phyloP scores from a whole-genome alignment of 2,113 vertebrate species.

The Cottus gobio region DNA sequence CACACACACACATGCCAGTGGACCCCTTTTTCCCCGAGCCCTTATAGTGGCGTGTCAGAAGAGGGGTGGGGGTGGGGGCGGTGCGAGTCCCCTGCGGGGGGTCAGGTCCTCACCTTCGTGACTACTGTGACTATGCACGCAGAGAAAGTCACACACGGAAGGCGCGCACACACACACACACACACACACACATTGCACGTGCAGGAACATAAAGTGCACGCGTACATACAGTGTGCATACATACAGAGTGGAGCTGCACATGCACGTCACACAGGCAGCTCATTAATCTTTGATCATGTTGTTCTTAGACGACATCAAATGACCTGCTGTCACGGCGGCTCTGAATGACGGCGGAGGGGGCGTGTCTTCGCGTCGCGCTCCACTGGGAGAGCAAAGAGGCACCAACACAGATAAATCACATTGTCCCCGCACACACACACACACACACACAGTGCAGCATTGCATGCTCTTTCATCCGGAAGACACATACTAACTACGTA shows the following conservation, averaged over 20 bases:
- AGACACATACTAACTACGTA: slow-evolving; percentile 44
- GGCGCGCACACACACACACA: neutral
- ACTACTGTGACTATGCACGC: neutral
- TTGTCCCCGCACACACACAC: neutral
- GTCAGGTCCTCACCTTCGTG: slow-evolving; percentile 22
- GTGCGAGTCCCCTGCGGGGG: slow-evolving; percentile 12
- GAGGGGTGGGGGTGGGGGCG: slow-evolving; percentile 5
- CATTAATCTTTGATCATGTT: slow-evolving; percentile 52
- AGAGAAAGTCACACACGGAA: neutral
- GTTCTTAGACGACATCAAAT: slow-evolving; percentile 59
- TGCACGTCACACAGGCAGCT: slow-evolving; percentile 7
- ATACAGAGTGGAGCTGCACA: neutral
- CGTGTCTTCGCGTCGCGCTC: slow-evolving; percentile 9
- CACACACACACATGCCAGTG: slow-evolving; percentile 4
- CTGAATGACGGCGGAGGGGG: slow-evolving; percentile 59
- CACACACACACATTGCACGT: neutral
- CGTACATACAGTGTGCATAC: neutral
- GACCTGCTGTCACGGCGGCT: slow-evolving; percentile 47
- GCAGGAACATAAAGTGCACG: neutral
- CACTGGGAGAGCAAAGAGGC: slow-evolving; percentile 26
- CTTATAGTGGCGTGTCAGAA: slow-evolving; percentile 28
- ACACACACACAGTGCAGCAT: slow-evolving; percentile 16
- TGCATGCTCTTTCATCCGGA: slow-evolving; percentile 41
- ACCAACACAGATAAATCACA: slow-evolving; percentile 38
- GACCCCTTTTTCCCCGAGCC: slow-evolving; percentile 28